Conservation (phyloP, 2,113 vertebrate genomes). For the Dissostichus mawsoni region DNA sequence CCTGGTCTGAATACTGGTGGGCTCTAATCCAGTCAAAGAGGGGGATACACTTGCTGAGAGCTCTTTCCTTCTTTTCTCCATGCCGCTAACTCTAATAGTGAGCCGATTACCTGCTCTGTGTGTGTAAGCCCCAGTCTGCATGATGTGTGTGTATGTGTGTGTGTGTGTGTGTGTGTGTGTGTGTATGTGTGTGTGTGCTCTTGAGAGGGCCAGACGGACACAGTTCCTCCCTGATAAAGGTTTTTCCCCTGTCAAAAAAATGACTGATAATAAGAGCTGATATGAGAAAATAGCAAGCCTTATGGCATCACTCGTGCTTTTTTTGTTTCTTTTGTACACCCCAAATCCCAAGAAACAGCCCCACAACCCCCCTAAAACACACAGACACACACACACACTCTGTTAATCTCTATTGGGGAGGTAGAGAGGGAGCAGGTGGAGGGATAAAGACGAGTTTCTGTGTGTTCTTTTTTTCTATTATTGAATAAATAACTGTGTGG, state of each 20-base stretch:
- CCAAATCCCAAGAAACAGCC: conserved; percentile 67
- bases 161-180: conserved; percentile 38
- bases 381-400: conserved; percentile 35
- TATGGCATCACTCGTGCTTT: conserved; percentile 72
- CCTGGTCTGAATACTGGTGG: conserved; percentile 68
- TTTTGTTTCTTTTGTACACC: conserved; percentile 71
- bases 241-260: conserved; percentile 75
- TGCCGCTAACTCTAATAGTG: conserved; percentile 61
- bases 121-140: conserved; percentile 43
- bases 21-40: conserved; percentile 77
- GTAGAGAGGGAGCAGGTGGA: conserved; percentile 72
- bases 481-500: conserved; percentile 60
- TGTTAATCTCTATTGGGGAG: conserved; percentile 63
- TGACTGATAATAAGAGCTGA: conserved; percentile 76
- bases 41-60: conserved; percentile 61
- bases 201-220: conserved; percentile 59
- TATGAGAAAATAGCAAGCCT: conserved; percentile 75
- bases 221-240: conserved; percentile 76
- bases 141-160: conserved; percentile 38
- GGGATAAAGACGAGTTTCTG: conserved; percentile 55
- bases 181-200: conserved; percentile 12
- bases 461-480: conserved; percentile 60
- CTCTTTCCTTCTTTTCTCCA: conserved; percentile 62
- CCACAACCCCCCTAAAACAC: conserved; percentile 18
- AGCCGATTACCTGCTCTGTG: conserved; percentile 82